phyloP scores from a whole-genome alignment of 1,140 invertebrate species.

The Drosophila ogumai region DNA sequence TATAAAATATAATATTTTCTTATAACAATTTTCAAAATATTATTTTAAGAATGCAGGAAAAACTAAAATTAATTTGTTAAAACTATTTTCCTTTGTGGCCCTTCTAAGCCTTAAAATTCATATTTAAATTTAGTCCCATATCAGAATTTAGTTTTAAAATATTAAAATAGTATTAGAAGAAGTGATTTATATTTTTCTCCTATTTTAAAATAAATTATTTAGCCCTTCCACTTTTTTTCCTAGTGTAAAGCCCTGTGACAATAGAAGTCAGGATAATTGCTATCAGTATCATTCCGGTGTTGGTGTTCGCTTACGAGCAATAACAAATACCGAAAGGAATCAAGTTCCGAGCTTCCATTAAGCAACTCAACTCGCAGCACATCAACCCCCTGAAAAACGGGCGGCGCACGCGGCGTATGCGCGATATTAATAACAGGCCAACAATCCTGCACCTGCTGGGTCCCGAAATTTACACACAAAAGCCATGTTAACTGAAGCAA shows the following conservation, averaged over 20 bases:
- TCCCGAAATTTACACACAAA: conserved; percentile 52
- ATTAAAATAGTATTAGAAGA: not conserved
- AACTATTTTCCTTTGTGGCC: too few relatives aligned
- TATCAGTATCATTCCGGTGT: conserved; percentile 11
- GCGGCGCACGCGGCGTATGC: conserved; percentile 42
- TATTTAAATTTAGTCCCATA: too few relatives aligned
- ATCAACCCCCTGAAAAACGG: not conserved
- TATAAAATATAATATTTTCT: not conserved
- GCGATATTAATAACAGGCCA: conserved; percentile 46
- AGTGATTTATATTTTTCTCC: not conserved
- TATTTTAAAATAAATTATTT: not conserved
- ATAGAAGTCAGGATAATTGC: conserved; percentile 25
- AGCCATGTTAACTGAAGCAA: conserved; percentile 57
- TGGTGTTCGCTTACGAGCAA: conserved; percentile 15
- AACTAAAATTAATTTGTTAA: too few relatives aligned
- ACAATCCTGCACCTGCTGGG: conserved; percentile 44
- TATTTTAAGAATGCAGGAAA: too few relatives aligned
- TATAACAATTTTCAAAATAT: too few relatives aligned
- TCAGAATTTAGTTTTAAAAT: not conserved
- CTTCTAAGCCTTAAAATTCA: too few relatives aligned
- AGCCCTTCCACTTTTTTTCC: not conserved
- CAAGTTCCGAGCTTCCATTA: conserved; percentile 5
- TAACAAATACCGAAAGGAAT: conserved; percentile 23
- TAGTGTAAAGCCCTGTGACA: not conserved
- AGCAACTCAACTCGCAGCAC: conserved; percentile 5